Conservation (phyloP, 2,113 vertebrate genomes). For the Callipepla californica region DNA sequence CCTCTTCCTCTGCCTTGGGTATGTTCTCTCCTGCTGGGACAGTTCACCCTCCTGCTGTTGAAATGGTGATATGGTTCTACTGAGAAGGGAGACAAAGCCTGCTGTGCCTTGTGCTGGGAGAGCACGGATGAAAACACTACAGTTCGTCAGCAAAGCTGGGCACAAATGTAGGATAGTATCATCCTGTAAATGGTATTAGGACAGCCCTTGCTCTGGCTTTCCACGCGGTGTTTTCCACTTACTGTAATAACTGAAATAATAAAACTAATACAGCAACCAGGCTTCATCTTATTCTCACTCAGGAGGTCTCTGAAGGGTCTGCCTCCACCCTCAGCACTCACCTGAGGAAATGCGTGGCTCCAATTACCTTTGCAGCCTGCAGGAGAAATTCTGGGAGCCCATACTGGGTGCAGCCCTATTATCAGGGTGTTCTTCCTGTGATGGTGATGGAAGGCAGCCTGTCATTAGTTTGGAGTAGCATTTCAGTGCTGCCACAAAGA, state of each 20-base stretch:
- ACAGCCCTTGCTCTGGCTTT: slow-evolving; percentile 4
- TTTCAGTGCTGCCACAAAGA: neutral
- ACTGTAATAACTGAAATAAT: slow-evolving; percentile 16
- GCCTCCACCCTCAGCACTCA: neutral
- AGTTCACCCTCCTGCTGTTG: neutral
- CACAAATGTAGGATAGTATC: fast-evolving
- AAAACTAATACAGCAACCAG: neutral
- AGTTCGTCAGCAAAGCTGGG: neutral
- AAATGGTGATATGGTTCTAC: neutral
- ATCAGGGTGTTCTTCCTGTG: neutral
- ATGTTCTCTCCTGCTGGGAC: neutral
- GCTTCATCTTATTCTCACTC: neutral
- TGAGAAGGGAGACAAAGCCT: neutral
- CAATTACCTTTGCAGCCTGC: neutral
- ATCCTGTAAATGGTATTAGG: fast-evolving
- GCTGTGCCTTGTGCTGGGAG: neutral
- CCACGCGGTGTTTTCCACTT: neutral
- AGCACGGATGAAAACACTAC: fast-evolving
- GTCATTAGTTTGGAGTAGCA: fast-evolving
- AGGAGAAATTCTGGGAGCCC: fast-evolving
- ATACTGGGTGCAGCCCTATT: fast-evolving
- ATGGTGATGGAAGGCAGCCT: neutral
- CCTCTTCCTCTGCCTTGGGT: neutral
- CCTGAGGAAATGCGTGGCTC: neutral
- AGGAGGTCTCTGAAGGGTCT: neutral